Conservation (phyloP, 2,797 vertebrate species). For the Threskiornis aethiopicus region DNA sequence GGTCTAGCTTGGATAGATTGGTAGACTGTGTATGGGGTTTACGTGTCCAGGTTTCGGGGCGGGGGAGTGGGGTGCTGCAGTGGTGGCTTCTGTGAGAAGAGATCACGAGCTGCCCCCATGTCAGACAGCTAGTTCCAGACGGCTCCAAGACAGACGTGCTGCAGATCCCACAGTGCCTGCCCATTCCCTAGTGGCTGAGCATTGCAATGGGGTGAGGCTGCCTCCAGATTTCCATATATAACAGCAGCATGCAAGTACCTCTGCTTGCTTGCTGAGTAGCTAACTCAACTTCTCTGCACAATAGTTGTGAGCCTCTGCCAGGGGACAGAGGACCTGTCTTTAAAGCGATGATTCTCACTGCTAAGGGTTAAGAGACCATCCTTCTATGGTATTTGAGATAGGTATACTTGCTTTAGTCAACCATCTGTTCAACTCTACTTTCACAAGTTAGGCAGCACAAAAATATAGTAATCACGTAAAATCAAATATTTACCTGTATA, state of each 20-base stretch:
- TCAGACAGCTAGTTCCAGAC: neutral
- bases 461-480: neutral
- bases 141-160: fast-evolving
- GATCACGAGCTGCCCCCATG: neutral
- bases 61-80: neutral
- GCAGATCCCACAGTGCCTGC: neutral
- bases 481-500: neutral
- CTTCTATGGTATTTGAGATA: neutral
- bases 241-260: neutral
- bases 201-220: neutral
- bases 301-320: neutral
- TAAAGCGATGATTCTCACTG: neutral
- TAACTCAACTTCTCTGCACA: neutral
- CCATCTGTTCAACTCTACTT: neutral
- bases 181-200: neutral
- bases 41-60: neutral
- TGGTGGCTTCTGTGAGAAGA: neutral
- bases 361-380: neutral
- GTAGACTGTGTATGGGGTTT: neutral
- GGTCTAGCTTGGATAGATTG: neutral
- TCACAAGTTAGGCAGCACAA: neutral
- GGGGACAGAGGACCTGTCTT: neutral
- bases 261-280: neutral
- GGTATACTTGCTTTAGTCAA: neutral
- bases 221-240: neutral